These are phyloP conservation scores for Neoaliturus tenellus DNA, from an alignment of 2,888 invertebrate genomes.

Conservation along the genomic window DNA sequence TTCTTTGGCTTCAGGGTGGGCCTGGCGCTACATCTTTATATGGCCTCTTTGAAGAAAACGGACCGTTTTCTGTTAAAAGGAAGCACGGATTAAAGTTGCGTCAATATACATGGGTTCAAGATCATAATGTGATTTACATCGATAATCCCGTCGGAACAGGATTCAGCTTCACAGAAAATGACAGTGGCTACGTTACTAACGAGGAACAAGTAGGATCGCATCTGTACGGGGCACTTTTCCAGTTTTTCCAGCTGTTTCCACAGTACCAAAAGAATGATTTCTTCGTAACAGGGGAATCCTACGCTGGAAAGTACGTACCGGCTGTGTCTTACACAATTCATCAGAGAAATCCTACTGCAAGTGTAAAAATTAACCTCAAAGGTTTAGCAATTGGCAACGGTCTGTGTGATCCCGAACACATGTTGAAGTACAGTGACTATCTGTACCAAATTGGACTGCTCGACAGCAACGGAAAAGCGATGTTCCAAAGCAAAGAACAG, in stretches of 20 bases:
- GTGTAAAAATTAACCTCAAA: slow-evolving; percentile 82
- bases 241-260: slow-evolving; percentile 91
- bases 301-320: slow-evolving; percentile 89
- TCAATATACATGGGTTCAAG: slow-evolving; percentile 86
- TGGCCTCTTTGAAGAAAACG: slow-evolving; percentile 90
- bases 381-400: slow-evolving; percentile 89
- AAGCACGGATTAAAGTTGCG: slow-evolving; percentile 76
- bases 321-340: slow-evolving; percentile 85
- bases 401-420: slow-evolving; percentile 86
- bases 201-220: slow-evolving; percentile 89
- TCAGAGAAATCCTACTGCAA: slow-evolving; percentile 74
- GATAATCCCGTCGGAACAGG: slow-evolving; percentile 97
- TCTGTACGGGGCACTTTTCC: slow-evolving; percentile 84
- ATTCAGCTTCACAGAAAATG: slow-evolving; percentile 89
- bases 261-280: slow-evolving; percentile 85
- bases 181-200: slow-evolving; percentile 84
- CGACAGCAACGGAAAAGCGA: slow-evolving; percentile 78
- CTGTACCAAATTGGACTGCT: slow-evolving; percentile 82
- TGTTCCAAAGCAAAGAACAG: slow-evolving; percentile 76
- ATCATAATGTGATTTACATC: slow-evolving; percentile 89
- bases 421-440: slow-evolving; percentile 86
- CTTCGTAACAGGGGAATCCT: slow-evolving; percentile 93
- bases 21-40: slow-evolving; percentile 88
- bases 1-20: slow-evolving; percentile 92
- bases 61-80: slow-evolving; percentile 77